Percentiles rank a stretch among this genome's conserved stretches.
Conservation (phyloP, 1,140 invertebrate species). For the Nasonia longicornis region DNA sequence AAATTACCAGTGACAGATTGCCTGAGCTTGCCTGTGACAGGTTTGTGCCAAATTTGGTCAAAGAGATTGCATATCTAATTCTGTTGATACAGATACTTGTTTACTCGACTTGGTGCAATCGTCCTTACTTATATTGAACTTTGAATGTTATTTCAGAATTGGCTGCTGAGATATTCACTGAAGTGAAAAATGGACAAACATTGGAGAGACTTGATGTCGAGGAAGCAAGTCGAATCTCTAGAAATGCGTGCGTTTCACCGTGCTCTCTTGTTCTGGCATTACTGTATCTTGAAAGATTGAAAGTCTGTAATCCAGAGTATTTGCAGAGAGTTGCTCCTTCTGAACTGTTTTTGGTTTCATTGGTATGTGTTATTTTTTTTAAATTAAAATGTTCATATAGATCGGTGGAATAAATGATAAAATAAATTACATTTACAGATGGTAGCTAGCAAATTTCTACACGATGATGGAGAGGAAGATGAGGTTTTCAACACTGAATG, state of each 20-base stretch:
- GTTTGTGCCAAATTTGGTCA: slow-evolving; percentile 65
- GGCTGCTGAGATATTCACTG: slow-evolving; percentile 84
- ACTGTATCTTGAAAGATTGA: slow-evolving; percentile 88
- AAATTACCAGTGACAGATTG: slow-evolving; percentile 78
- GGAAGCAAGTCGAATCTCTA: slow-evolving; percentile 81
- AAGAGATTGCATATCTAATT: background rate
- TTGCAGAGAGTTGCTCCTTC: slow-evolving; percentile 84
- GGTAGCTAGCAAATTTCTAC: slow-evolving; percentile 94
- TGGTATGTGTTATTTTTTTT: slow-evolving; percentile 74
- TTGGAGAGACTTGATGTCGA: slow-evolving; percentile 84
- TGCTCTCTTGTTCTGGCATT: slow-evolving; percentile 85
- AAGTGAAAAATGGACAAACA: slow-evolving; percentile 76
- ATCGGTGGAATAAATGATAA: slow-evolving; percentile 14
- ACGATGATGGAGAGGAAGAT: slow-evolving; percentile 91
- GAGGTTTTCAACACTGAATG: slow-evolving; percentile 91
- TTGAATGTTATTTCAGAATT: slow-evolving; percentile 74
- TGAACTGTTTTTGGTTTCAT: slow-evolving; percentile 91
- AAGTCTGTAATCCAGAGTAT: slow-evolving; percentile 85
- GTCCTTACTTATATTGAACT: slow-evolving; percentile 46
- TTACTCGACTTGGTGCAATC: background rate
- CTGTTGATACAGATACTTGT: background rate
- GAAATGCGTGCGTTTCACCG: slow-evolving; percentile 87
- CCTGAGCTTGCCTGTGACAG: slow-evolving; percentile 83
- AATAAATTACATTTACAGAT: slow-evolving; percentile 75
- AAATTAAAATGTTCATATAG: slow-evolving; percentile 3